Conservation (phyloP, 2,113 vertebrate genomes). For the Labrus mixtus region DNA sequence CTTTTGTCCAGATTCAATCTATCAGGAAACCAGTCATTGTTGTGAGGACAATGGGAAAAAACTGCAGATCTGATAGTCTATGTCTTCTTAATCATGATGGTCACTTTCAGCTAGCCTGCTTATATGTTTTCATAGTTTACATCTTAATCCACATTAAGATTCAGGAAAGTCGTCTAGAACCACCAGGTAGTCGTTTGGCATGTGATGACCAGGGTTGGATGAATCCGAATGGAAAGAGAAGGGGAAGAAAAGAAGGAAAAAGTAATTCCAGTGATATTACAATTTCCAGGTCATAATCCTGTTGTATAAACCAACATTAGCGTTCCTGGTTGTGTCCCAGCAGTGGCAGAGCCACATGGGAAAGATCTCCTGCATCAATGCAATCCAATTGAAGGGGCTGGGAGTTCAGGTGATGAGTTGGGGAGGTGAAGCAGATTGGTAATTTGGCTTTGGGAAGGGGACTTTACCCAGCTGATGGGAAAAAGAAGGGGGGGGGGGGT, state of each 20-base stretch:
- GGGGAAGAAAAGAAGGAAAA: neutral
- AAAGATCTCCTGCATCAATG: neutral
- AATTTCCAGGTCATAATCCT: neutral
- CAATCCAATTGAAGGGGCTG: neutral
- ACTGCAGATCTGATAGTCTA: neutral
- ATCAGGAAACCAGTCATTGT: neutral
- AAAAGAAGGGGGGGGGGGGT: neutral
- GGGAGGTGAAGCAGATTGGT: neutral
- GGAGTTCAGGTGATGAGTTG: slow-evolving; percentile 16
- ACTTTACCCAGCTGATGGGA: neutral
- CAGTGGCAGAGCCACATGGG: neutral
- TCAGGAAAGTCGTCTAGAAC: neutral
- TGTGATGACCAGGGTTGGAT: neutral
- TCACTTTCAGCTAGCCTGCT: neutral
- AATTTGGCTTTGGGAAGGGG: neutral
- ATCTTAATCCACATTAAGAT: neutral
- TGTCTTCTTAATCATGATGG: neutral
- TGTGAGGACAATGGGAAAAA: neutral
- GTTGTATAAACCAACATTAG: neutral
- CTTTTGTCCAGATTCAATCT: neutral
- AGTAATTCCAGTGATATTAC: neutral
- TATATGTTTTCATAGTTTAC: neutral
- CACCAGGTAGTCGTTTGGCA: neutral
- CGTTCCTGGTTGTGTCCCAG: neutral
- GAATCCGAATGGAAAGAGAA: neutral